Conservation (phyloP, 2,888 invertebrate genomes). For the Hirtodrosophila trivittata region DNA sequence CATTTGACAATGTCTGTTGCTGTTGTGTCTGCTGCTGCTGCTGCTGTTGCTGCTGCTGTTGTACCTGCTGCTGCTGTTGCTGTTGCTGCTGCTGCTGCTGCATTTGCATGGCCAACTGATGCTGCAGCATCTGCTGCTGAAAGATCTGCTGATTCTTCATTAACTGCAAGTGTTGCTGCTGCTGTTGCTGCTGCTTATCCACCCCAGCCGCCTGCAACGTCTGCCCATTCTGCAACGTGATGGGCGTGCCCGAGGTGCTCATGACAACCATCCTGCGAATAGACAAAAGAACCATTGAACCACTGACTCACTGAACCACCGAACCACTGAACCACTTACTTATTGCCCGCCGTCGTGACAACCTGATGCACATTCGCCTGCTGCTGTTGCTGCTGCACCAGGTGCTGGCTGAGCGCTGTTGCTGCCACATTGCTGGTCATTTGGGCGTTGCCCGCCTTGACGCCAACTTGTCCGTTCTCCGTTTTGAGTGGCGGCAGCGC, state of each 20-base stretch:
- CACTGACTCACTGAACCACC: neutral
- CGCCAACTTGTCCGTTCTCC: constrained; percentile 88
- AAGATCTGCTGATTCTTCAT: constrained; percentile 76
- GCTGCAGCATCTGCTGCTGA: constrained; percentile 78
- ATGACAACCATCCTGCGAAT: constrained; percentile 83
- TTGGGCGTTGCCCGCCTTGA: constrained; percentile 40
- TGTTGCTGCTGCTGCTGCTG: constrained; percentile 82
- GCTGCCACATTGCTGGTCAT: constrained; percentile 70
- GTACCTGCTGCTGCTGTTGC: constrained; percentile 70
- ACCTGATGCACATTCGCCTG: constrained; percentile 84
- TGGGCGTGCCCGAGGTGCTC: constrained; percentile 82
- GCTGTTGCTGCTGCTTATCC: constrained; percentile 82
- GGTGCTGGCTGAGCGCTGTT: constrained; percentile 67
- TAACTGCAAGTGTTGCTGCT: constrained; percentile 77
- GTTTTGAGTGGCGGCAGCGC: constrained; percentile 86
- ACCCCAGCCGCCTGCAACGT: constrained; percentile 80
- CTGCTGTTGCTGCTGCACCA: constrained; percentile 62
- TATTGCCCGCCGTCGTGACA: constrained; percentile 84
- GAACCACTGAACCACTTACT: constrained; percentile 84
- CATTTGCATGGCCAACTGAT: constrained; percentile 75
- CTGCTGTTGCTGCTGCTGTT: constrained; percentile 78
- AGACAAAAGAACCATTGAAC: neutral
- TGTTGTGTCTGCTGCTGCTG: constrained; percentile 84
- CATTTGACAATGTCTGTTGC: constrained; percentile 66
- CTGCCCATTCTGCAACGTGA: constrained; percentile 82